Conservation (phyloP, 2,113 vertebrate genomes). For the Lagopus muta region DNA sequence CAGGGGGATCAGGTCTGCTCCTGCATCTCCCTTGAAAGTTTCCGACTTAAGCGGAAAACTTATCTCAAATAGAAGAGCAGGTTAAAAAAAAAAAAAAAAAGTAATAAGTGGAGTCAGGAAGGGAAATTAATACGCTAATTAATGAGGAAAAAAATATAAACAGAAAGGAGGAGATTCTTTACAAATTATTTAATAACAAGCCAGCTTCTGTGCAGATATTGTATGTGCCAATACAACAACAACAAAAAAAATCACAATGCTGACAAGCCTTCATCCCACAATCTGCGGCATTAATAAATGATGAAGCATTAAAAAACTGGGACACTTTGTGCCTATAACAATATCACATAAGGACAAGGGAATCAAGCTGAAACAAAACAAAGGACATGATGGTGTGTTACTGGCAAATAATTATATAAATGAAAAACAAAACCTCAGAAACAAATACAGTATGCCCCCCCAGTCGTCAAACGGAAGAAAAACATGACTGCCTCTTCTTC, state of each 20-base stretch:
- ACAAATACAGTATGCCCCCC: background rate
- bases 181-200: slow-evolving; percentile 64
- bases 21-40: slow-evolving; percentile 26
- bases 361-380: slow-evolving; percentile 72
- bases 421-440: slow-evolving; percentile 16
- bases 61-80: slow-evolving; percentile 27
- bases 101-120: background rate
- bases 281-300: slow-evolving; percentile 76
- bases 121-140: slow-evolving; percentile 23
- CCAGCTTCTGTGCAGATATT: slow-evolving; percentile 46
- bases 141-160: slow-evolving; percentile 27
- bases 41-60: slow-evolving; percentile 50
- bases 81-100: background rate
- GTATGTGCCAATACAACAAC: slow-evolving; percentile 71
- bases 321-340: slow-evolving; percentile 55
- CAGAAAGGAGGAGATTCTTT: slow-evolving; percentile 41
- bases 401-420: slow-evolving; percentile 42
- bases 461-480: background rate
- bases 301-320: slow-evolving; percentile 72
- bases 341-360: slow-evolving; percentile 52
- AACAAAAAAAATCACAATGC: slow-evolving; percentile 58
- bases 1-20: background rate
- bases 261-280: slow-evolving; percentile 69
- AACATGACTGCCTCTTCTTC: background rate
- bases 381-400: slow-evolving; percentile 24